Base-by-base conservation (phyloP, 2,888 invertebrate species). In the Callyntrura sp. region DNA sequence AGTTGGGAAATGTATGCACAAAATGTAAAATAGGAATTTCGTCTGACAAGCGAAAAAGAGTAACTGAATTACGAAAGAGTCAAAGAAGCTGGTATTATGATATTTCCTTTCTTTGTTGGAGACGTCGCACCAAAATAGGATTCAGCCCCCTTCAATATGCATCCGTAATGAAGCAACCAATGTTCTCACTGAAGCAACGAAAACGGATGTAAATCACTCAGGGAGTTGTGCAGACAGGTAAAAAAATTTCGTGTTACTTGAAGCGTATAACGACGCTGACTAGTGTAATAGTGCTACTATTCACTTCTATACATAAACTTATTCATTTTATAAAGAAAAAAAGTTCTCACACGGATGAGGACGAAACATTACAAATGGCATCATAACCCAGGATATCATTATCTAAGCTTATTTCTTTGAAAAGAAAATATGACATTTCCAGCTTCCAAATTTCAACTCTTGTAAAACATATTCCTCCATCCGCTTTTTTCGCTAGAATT, bases 151-250 rank as follows among this genome's bases (percentile, higher is more conserved):
- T 20, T 45, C n/a, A 12, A 17, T 45, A 70, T 25, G 11, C 45
- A 45, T 70, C 17, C 45, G 45, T 23, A 73, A 11, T 14, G 23
- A 45, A 45, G 3, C 9, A 14, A 73, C 23, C 14, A 20, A 73
- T 11, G 23, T 73, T 73, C 51, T 45, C 73, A 23, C 23, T 23
- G 73, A 51, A 73, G 48, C 73, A 73, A 51, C 73, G 51, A 23
- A 25, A 73, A 23, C 48, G 51, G 73, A 73, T 73, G 73, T 48
- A 73, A 73, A 73, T 73, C 73, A 73, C 48, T 73, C 48, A 73
- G 45, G 35, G 68, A 68, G 9, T 2, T 48, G 51, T 25, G 51
- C 25, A 62, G 68, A 28, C 35, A 12, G 48, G 68, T 20, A 51
- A 20, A 4, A 73, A 48, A 73, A 73, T 73, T n/a, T n/a, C n/a